Evolutionary conservation across 2,888 invertebrate species (phyloP), one percentile per base, ranked within the genome.

Genomic region (Unio delphinus): DNA sequence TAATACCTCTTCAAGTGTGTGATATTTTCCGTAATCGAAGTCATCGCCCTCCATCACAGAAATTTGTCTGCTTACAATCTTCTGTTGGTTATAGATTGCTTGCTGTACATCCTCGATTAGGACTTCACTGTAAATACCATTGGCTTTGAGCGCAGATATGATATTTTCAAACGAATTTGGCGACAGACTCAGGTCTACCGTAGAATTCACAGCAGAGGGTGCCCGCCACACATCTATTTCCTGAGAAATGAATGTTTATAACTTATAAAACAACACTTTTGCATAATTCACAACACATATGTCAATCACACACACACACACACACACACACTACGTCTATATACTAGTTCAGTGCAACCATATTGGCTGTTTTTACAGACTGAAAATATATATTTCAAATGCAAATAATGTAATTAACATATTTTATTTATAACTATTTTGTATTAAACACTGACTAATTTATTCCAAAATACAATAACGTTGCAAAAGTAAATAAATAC

Each of bases 21-120:
- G 82, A 45, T 82, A 82, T 60, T 69, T 67, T 4, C 71, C 69
- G 58, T 80, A 82, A 55, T 77, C 70, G 63, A 80, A 80, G 4
- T 61, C 74, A 1, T 65, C 73, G 8, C 34, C 28, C 45, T 62
- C 65, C 18, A 56, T 45, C 7, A 23, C 15, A 6, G 57, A 62
- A 26, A 57, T 69, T 8, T 54, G 57, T 58, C 58, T 64, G 6
- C 28, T 58, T 20, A 20, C 11, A 23, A 4, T 26, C 8, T 11
- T 17, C n/a, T 61, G 30, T 56, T 80, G 75, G 23, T 57, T 30
- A 30, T 75, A 65, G 20, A 80, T 72, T 18, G 68, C 55, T n/a
- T 55, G 17, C 57, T 82, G 79, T 1, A 82, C 65, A 62, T 82
- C 74, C 3, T 73, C 67, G 18, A 80, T 79, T 15, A 74, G 20